Conservation (phyloP, 2,888 invertebrate genomes). For the Lacanobia oleracea region DNA sequence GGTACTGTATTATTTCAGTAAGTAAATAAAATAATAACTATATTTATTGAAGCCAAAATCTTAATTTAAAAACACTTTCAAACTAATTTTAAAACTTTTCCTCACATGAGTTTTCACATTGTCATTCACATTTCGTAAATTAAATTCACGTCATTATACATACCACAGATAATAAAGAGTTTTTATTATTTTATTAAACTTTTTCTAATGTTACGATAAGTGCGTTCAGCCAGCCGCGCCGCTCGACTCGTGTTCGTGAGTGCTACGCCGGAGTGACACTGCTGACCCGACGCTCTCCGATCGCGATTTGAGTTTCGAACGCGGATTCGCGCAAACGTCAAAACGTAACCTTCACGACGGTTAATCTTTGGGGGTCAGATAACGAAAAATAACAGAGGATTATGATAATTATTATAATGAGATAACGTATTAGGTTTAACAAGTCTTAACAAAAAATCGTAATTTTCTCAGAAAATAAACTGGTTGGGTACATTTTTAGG, state of each 20-base stretch:
- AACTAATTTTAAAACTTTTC: conserved; percentile 52
- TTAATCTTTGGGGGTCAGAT: conserved; percentile 37
- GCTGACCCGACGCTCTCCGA: conserved; percentile 72
- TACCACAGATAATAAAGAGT: conserved; percentile 21
- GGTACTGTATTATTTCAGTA: neutral
- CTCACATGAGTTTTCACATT: conserved; percentile 45
- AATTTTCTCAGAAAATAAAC: neutral
- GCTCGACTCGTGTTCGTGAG: conserved; percentile 65
- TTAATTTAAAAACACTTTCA: conserved; percentile 46
- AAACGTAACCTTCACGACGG: conserved; percentile 52
- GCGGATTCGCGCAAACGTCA: conserved; percentile 70
- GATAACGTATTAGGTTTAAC: conserved; percentile 21
- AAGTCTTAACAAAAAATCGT: neutral
- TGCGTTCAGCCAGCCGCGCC: conserved; percentile 40
- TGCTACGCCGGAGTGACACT: conserved; percentile 71
- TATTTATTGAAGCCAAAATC: neutral
- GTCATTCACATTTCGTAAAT: conserved; percentile 26
- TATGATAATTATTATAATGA: conserved; percentile 29
- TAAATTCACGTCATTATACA: conserved; percentile 35
- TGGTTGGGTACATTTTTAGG: neutral
- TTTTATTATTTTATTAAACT: conserved; percentile 40
- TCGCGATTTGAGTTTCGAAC: conserved; percentile 71
- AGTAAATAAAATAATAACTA: neutral
- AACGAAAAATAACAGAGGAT: conserved; percentile 14
- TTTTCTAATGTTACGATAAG: conserved; percentile 55